A percentile compares a stretch with the other conserved stretches of the same genome.
These are phyloP conservation scores for Nerophis ophidion DNA, from an alignment of 2,113 vertebrate species.

Conservation along the genomic window DNA sequence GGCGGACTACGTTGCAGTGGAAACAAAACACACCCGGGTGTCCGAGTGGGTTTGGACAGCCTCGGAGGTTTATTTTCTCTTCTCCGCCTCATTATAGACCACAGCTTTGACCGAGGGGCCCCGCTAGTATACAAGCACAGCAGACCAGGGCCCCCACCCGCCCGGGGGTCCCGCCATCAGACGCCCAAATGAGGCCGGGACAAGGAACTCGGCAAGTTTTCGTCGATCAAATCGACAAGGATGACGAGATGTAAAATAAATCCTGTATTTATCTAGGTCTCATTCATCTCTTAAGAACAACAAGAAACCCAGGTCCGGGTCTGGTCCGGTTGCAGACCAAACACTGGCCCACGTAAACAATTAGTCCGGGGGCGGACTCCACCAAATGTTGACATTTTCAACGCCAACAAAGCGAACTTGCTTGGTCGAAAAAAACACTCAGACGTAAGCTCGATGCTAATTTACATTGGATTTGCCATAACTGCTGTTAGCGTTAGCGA, in stretches of 20 bases:
- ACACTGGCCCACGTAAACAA: too few relatives aligned
- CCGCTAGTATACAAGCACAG: conserved; percentile 59
- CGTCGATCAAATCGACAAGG: too few relatives aligned
- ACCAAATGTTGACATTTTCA: too few relatives aligned
- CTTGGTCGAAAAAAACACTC: too few relatives aligned
- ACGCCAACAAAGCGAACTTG: too few relatives aligned
- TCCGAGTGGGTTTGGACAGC: conserved; percentile 25
- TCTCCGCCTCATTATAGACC: conserved; percentile 50
- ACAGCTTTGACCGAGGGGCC: conserved; percentile 49
- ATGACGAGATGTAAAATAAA: background rate
- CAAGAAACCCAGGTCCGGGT: background rate
- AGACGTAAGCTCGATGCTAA: too few relatives aligned
- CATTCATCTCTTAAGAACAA: background rate
- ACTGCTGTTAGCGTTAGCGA: too few relatives aligned
- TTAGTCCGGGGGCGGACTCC: too few relatives aligned
- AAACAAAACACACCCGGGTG: conserved; percentile 21
- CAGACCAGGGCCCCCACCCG: conserved; percentile 27
- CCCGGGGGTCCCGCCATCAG: conserved; percentile 20
- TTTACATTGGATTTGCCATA: too few relatives aligned
- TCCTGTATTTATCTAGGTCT: background rate
- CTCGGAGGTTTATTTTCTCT: conserved; percentile 45
- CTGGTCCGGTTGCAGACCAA: too few relatives aligned
- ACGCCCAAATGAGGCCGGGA: conserved; percentile 17
- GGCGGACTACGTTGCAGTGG: conserved; percentile 26
- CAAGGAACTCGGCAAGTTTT: too few relatives aligned